Conservation (phyloP, 2,797 vertebrate genomes). For the Arnoldichthys spilopterus region DNA sequence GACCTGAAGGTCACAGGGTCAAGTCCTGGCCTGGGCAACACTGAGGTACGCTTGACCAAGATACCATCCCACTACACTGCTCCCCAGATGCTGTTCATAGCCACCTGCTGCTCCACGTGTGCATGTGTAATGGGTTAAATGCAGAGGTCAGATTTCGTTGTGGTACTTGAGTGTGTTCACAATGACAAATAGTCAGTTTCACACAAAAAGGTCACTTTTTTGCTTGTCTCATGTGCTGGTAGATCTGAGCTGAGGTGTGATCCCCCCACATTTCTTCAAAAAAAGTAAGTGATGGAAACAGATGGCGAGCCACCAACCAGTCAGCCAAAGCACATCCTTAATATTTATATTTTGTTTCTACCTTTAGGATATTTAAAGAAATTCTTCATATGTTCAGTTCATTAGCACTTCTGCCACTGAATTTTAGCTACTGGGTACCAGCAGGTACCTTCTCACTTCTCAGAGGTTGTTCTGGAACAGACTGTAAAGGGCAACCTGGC, state of each 20-base stretch:
- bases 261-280: neutral
- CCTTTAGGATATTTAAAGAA: conserved; percentile 1
- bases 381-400: neutral
- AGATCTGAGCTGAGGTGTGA: conserved; percentile 26
- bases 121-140: no score
- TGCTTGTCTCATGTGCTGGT: conserved; percentile 20
- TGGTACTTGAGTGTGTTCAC: no score
- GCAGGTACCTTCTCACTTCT: neutral
- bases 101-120: no score
- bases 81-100: no score
- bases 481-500: conserved; percentile 1
- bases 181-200: no score
- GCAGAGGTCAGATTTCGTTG: no score
- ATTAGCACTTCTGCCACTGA: neutral
- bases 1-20: no score
- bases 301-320: conserved; percentile 36
- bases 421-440: neutral
- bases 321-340: neutral
- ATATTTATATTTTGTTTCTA: neutral
- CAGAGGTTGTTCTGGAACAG: neutral
- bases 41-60: no score
- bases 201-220: no score
- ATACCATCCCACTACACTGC: no score
- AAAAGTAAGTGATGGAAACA: conserved; percentile 26
- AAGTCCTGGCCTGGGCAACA: no score